phyloP scores from a whole-genome alignment of 2,113 vertebrate species.

The Scomber colias region DNA sequence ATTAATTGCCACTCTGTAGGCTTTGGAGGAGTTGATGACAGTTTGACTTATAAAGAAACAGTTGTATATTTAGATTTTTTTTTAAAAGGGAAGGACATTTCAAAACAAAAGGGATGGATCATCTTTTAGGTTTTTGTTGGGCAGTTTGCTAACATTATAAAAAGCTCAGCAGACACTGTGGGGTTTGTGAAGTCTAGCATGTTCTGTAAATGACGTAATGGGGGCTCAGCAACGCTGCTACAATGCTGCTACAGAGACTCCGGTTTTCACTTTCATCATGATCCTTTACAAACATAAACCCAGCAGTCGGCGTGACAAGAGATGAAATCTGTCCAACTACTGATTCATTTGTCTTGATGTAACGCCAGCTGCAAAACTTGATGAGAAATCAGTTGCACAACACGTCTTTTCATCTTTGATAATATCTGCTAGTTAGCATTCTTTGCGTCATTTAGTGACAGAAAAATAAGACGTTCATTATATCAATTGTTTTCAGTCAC shows the following conservation, averaged over 20 bases:
- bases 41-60: constrained; percentile 12
- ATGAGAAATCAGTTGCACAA: constrained; percentile 2
- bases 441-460: constrained; percentile 22
- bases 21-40: neutral
- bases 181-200: neutral
- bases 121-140: constrained; percentile 16
- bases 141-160: constrained; percentile 35
- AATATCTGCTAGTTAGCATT: neutral
- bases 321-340: constrained; percentile 4
- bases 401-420: constrained; percentile 22
- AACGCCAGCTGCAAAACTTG: neutral
- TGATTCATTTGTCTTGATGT: constrained; percentile 16
- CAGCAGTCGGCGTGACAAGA: constrained; percentile 16
- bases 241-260: constrained; percentile 40
- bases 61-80: neutral
- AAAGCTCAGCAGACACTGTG: constrained; percentile 25
- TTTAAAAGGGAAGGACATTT: constrained; percentile 12
- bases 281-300: neutral
- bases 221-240: constrained; percentile 43
- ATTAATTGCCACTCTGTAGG: neutral
- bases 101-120: constrained; percentile 19
- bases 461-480: constrained; percentile 1
- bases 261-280: constrained; percentile 19
- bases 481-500: neutral
- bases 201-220: constrained; percentile 58